Conservation (phyloP, 2,113 vertebrate species). For the Mustelus asterias region DNA sequence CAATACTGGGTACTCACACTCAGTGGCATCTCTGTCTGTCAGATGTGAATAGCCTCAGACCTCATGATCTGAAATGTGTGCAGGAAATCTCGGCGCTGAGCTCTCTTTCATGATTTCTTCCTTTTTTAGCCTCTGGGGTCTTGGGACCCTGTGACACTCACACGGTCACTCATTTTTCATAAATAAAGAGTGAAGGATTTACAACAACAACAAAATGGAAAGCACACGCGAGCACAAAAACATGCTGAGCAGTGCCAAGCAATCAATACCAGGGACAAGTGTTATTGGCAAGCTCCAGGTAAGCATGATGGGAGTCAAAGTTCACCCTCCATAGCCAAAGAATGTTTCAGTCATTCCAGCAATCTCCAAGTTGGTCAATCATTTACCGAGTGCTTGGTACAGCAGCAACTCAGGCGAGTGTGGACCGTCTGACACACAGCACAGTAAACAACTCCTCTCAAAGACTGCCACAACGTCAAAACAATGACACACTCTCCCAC, state of each 20-base stretch:
- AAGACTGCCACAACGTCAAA: background rate
- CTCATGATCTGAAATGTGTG: background rate
- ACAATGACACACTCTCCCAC: background rate
- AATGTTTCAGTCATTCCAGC: background rate
- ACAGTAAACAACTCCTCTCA: background rate
- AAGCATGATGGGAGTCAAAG: background rate
- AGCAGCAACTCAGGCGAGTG: background rate
- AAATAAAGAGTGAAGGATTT: background rate
- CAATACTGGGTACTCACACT: background rate
- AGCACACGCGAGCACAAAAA: background rate
- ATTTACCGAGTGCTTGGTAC: background rate
- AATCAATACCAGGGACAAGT: background rate
- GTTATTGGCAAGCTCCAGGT: background rate
- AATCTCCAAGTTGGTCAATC: background rate
- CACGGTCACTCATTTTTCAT: background rate
- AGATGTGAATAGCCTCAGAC: background rate
- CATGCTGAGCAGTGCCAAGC: background rate
- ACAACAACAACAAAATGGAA: background rate
- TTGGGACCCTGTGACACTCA: background rate
- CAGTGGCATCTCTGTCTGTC: background rate
- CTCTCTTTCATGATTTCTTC: background rate
- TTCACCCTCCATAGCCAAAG: background rate
- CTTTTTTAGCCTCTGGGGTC: background rate
- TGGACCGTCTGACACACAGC: background rate
- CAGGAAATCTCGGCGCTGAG: background rate